These are phyloP conservation scores for Lacanobia wlatinum DNA, from an alignment of 2,888 invertebrate species.

Conservation along the genomic window DNA sequence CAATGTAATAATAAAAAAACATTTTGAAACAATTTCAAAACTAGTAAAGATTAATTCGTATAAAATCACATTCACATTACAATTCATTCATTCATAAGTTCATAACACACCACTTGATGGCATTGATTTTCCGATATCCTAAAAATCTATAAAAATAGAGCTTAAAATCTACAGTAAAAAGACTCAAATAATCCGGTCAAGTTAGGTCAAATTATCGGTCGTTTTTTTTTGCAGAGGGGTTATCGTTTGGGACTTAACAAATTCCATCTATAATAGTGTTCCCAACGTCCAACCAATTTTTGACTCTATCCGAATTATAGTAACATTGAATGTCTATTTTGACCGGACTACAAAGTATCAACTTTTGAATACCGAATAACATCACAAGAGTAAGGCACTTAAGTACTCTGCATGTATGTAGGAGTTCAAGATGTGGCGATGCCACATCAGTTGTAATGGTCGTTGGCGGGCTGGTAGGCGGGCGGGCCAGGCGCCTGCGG, in stretches of 20 bases:
- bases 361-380: slow-evolving; percentile 54
- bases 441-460: slow-evolving; percentile 75
- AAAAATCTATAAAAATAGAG: slow-evolving; percentile 30
- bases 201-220: no score
- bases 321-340: no score
- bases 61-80: slow-evolving; percentile 64
- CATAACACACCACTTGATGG: slow-evolving; percentile 58
- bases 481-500: slow-evolving; percentile 88
- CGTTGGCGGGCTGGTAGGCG: slow-evolving; percentile 82
- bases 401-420: slow-evolving; percentile 32
- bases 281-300: no score
- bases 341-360: not conserved
- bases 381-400: slow-evolving; percentile 75
- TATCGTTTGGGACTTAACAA: no score
- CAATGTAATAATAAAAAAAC: slow-evolving; percentile 48
- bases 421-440: slow-evolving; percentile 15
- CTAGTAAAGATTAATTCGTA: slow-evolving; percentile 61
- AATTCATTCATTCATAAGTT: slow-evolving; percentile 41
- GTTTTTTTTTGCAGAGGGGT: no score
- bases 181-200: not conserved
- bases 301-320: no score
- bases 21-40: slow-evolving; percentile 50
- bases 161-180: slow-evolving; percentile 30
- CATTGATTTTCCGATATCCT: slow-evolving; percentile 50
- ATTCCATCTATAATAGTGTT: no score